phyloP scores from a whole-genome alignment of 2,113 vertebrate genomes.

The Cynoglossus semilaevis region DNA sequence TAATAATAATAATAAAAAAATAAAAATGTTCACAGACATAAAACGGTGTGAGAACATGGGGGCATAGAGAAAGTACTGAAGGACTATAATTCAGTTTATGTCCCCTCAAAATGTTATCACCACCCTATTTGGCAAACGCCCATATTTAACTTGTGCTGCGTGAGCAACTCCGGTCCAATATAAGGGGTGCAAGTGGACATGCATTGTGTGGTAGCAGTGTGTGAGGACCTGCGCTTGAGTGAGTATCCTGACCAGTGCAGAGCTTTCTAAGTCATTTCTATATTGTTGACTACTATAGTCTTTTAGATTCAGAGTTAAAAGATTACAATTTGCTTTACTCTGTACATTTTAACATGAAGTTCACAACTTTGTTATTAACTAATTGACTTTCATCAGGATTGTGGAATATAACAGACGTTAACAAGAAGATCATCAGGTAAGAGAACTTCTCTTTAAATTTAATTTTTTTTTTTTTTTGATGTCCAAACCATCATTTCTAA shows the following conservation, averaged over 20 bases:
- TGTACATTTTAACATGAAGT: too few species aligned
- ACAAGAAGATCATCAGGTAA: constrained; percentile 37
- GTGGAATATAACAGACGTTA: constrained; percentile 19
- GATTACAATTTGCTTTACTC: too few species aligned
- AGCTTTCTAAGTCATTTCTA: neutral
- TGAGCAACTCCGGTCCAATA: constrained; percentile 28
- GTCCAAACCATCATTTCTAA: too few species aligned
- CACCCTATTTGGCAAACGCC: constrained; percentile 35
- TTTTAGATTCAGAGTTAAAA: too few species aligned
- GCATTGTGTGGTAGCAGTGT: constrained; percentile 33
- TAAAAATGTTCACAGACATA: neutral
- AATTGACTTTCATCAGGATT: constrained; percentile 36
- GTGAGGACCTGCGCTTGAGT: constrained; percentile 34
- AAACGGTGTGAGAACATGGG: neutral
- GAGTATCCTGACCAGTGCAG: neutral
- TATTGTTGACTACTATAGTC: too few species aligned
- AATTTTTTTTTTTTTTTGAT: neutral
- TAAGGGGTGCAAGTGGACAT: constrained; percentile 8
- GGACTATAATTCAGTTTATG: neutral
- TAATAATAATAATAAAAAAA: neutral
- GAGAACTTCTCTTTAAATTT: constrained; percentile 5
- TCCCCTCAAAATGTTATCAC: neutral
- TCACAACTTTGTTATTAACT: neutral
- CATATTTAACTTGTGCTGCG: constrained; percentile 37
- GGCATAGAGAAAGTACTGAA: neutral